phyloP scores from a whole-genome alignment of 2,888 invertebrate genomes.

The Sphaerophoria taeniata region DNA sequence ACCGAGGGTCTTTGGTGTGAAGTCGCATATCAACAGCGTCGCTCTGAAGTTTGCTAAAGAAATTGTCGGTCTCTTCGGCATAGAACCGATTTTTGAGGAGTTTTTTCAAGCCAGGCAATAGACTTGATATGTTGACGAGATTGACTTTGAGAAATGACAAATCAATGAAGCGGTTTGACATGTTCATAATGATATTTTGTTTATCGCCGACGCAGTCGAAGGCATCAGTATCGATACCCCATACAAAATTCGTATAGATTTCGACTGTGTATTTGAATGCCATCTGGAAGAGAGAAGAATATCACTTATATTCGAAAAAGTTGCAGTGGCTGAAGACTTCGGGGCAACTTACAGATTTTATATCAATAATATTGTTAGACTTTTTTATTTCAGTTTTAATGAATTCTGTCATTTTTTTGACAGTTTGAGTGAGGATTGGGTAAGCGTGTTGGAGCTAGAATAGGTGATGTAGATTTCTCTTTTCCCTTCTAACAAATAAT shows the following conservation, averaged over 20 bases:
- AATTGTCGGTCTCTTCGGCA: constrained; percentile 86
- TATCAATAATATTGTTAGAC: constrained; percentile 74
- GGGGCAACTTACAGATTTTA: constrained; percentile 76
- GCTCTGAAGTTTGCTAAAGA: constrained; percentile 38
- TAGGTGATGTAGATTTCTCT: too few relatives aligned
- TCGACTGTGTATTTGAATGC: constrained; percentile 76
- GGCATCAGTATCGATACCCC: constrained; percentile 79
- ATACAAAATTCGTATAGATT: constrained; percentile 79
- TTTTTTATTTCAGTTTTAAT: constrained; percentile 47
- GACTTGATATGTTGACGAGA: constrained; percentile 75
- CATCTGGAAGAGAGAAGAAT: too few relatives aligned
- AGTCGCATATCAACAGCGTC: too few relatives aligned
- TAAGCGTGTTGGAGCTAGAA: constrained; percentile 76
- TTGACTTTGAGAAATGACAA: constrained; percentile 68
- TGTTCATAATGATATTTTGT: constrained; percentile 73
- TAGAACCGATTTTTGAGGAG: constrained; percentile 76
- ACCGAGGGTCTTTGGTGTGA: too few relatives aligned
- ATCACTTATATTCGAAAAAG: too few relatives aligned
- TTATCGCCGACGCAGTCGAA: constrained; percentile 67
- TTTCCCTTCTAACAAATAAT: too few relatives aligned
- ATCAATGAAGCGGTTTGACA: constrained; percentile 76
- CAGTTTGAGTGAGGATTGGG: constrained; percentile 76
- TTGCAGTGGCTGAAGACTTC: too few relatives aligned
- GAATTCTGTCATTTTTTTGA: constrained; percentile 74
- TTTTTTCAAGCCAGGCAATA: constrained; percentile 76